Evolutionary conservation across 1,140 invertebrate genomes (phyloP).

Genomic region (roundworm (Caenorhabditis elegans)): DNA sequence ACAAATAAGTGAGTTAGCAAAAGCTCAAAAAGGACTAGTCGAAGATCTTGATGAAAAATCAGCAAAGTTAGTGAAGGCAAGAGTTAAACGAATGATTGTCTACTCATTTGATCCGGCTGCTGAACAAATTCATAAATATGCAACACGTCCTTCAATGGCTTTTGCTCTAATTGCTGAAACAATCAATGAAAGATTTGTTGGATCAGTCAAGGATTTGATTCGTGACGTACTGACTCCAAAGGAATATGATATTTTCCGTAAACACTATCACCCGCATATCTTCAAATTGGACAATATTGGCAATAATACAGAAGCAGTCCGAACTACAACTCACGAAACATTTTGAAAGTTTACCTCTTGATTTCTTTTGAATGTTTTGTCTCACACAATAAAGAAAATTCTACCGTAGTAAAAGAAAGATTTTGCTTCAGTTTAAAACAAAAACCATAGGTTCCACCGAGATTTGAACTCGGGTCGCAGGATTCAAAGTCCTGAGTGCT

Average conservation of each 20-base stretch:
- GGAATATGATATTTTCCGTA: neutral
- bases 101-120: conserved; percentile 15
- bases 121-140: conserved; percentile 1
- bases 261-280: neutral
- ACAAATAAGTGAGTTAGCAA: neutral
- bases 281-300: neutral
- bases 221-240: conserved; percentile 10
- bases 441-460: conserved; percentile 19
- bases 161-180: conserved; percentile 11
- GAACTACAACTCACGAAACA: neutral
- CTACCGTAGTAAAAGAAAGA: too few relatives aligned
- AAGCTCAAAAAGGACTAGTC: neutral
- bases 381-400: too few relatives aligned
- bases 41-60: conserved; percentile 8
- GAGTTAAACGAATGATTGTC: conserved; percentile 6
- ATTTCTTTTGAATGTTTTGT: neutral
- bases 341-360: neutral
- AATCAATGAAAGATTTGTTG: conserved; percentile 5
- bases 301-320: neutral
- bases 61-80: neutral
- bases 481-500: conserved; percentile 65
- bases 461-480: conserved; percentile 64
- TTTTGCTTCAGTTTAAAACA: too few relatives aligned
- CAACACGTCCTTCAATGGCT: neutral
- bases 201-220: conserved; percentile 9